Evolutionary conservation across 2,888 invertebrate genomes (phyloP).

Genomic region (Drosophila mayaguana): DNA sequence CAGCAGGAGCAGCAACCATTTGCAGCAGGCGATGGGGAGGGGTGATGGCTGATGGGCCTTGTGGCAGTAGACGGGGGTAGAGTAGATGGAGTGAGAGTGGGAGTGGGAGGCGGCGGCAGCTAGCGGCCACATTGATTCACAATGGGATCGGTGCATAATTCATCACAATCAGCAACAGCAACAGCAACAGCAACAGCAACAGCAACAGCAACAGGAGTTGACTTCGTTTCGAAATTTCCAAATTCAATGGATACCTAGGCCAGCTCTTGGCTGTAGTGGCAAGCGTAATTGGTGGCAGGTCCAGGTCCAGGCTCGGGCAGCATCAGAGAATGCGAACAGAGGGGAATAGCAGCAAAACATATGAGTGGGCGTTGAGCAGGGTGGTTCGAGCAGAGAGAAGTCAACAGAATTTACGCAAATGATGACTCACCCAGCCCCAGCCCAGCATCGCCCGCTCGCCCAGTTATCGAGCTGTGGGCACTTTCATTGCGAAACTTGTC

Average conservation of each 20-base stretch:
- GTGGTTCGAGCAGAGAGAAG: slow-evolving; percentile 10
- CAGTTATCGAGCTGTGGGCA: slow-evolving; percentile 27
- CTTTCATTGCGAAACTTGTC: slow-evolving; percentile 35
- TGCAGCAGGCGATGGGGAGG: slow-evolving; percentile 8
- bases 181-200: slow-evolving; percentile 10
- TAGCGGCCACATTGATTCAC: slow-evolving; percentile 26
- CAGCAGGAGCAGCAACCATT: slow-evolving; percentile 19
- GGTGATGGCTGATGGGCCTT: neutral
- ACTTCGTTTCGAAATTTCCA: slow-evolving; percentile 48
- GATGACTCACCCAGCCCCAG: slow-evolving; percentile 50
- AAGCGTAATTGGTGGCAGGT: slow-evolving; percentile 61
- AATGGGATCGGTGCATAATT: slow-evolving; percentile 69
- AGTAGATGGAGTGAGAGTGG: neutral
- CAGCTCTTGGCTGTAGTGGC: slow-evolving; percentile 12
- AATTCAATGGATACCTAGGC: slow-evolving; percentile 53
- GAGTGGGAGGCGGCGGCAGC: neutral
- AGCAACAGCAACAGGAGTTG: slow-evolving; percentile 67
- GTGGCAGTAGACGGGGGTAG: neutral
- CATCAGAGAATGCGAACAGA: slow-evolving; percentile 67
- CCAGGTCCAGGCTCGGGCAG: slow-evolving; percentile 23
- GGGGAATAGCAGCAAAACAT: slow-evolving; percentile 8
- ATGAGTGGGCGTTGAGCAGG: slow-evolving; percentile 6
- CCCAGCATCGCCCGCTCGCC: neutral
- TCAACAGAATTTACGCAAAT: slow-evolving; percentile 40
- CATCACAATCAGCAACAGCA: slow-evolving; percentile 69